These are phyloP conservation scores for Sprattus sprattus DNA, from an alignment of 2,113 vertebrate genomes.

Conservation along the genomic window DNA sequence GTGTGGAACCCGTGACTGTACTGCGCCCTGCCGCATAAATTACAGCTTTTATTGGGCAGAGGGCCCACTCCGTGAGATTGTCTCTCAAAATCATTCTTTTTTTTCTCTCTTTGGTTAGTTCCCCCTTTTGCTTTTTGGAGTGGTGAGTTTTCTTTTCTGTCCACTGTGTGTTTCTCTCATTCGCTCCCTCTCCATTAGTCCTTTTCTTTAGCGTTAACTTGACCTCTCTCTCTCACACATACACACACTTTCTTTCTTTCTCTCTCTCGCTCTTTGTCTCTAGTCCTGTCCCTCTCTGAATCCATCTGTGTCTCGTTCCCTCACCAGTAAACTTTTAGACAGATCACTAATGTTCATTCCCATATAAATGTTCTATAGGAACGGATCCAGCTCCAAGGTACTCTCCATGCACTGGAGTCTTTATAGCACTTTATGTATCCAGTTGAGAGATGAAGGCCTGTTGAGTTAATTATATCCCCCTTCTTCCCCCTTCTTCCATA, in stretches of 20 bases:
- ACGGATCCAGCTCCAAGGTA: slow-evolving; percentile 9
- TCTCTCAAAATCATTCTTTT: background rate
- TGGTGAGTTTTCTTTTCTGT: background rate
- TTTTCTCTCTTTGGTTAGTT: background rate
- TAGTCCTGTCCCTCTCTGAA: background rate
- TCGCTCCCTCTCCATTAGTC: background rate
- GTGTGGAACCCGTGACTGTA: slow-evolving; percentile 45
- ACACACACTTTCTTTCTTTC: background rate
- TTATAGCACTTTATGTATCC: slow-evolving; percentile 50
- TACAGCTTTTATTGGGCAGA: slow-evolving; percentile 41
- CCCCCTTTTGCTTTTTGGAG: slow-evolving; percentile 26
- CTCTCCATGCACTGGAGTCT: slow-evolving; percentile 27
- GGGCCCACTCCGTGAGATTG: slow-evolving; percentile 21
- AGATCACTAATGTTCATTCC: background rate
- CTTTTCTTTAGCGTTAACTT: background rate
- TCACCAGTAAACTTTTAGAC: background rate
- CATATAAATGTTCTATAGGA: slow-evolving; percentile 8
- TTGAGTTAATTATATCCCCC: slow-evolving; percentile 50
- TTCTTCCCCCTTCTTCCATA: slow-evolving; percentile 34
- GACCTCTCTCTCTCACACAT: background rate
- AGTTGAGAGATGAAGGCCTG: slow-evolving; percentile 43
- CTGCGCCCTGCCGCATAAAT: slow-evolving; percentile 42
- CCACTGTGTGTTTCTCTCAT: background rate
- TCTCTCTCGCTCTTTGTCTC: background rate
- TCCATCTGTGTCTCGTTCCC: background rate